Evolutionary conservation across 92 coral and sea anemone genomes (phyloP), one percentile per base, ranked within the genome.

Genomic region (Chrysogorgia sp.): DNA sequence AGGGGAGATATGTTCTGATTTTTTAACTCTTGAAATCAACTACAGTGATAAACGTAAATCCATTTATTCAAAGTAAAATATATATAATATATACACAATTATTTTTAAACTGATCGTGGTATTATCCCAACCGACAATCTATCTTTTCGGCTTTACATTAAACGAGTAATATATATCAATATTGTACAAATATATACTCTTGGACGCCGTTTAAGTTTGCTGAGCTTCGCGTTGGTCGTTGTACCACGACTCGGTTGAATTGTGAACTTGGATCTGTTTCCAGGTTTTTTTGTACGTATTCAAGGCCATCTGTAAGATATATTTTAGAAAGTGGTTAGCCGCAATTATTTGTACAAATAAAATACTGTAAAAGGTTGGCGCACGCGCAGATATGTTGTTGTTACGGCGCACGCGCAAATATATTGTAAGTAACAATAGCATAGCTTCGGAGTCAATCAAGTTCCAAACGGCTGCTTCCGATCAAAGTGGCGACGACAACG

Each of bases 51-150:
- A 2, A 56, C 62, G 30, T 17, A 28, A 25, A 12, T 34, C 0
- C 20, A 20, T 67, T 67, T 67, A 67, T 67, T 40, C 74, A 41
- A 22, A 41, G 22, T 32, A 67, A 67, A 32, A 67, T 67, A 29
- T 61, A 40, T 61, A 61, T 23, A 32, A 67, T 67, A 29, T 61
- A 40, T 61, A 61, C 40, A 61, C 20, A 67, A 32, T 64, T 64
- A 64, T 40, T 20, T 17, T 23, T 26, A n/a, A 1, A 17, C 10
- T 22, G 14, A 34, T 7, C 68, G 8, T 17, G 34, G 57, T 7
- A 7, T 47, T 2, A 6, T n/a, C 7, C 53, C 10, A 47, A 47
- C 53, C 7, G 17, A 15, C 7, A n/a, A 37, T 37, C n/a, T n/a
- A 47, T 15, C 15, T 47, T 7, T 15, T 15, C n/a, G 2, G 7